Base-by-base conservation (phyloP, 2,888 invertebrate species). In the Mythimna ferrago region DNA sequence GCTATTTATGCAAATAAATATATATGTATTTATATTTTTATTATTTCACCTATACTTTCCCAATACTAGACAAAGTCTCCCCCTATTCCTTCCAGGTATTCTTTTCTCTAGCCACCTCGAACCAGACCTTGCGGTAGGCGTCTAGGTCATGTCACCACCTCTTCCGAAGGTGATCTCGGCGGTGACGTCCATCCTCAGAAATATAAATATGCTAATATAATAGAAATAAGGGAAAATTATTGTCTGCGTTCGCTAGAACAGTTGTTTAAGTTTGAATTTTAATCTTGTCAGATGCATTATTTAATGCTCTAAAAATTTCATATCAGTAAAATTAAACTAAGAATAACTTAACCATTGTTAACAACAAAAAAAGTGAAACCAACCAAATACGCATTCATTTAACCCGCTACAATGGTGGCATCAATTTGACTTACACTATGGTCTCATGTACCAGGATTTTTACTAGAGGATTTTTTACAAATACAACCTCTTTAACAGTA, bases 201-300 rank as follows among this genome's bases (percentile, higher is more conserved):
- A 38, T 38, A 44, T 14, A 26, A 26, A 44, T 44, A 14, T 32
- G 38, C 1, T 6, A 66, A 38, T 64, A 11, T 41, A 9, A 54
- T 53, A 58, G n/a, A 61, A 62, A 68, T 68, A 14, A 14, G 51
- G 5, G 11, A 44, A 61, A 53, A n/a, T 32, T 51, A 38, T 63
- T 5, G n/a, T 53, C 9, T 10, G 48, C 2, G 19, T 61, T 14
- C 2, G 6, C n/a, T n/a, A n/a, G n/a, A 14, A 1, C 10, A n/a
- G n/a, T n/a, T 44, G 11, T 44, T 16, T 70, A 26, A 4, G 26
- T 58, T 71, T 32, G 32, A 3, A 57, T 41, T 41, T 21, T 41
- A 9, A 62, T 62, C 2, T 62, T 32, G 41, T 21, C 32, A 73
- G 26, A 57, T 57, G 71, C 48, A 57, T 57, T 21, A 48, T 58